These are phyloP conservation scores for Plusia festucae DNA, from an alignment of 2,888 invertebrate species.

Conservation along the genomic window DNA sequence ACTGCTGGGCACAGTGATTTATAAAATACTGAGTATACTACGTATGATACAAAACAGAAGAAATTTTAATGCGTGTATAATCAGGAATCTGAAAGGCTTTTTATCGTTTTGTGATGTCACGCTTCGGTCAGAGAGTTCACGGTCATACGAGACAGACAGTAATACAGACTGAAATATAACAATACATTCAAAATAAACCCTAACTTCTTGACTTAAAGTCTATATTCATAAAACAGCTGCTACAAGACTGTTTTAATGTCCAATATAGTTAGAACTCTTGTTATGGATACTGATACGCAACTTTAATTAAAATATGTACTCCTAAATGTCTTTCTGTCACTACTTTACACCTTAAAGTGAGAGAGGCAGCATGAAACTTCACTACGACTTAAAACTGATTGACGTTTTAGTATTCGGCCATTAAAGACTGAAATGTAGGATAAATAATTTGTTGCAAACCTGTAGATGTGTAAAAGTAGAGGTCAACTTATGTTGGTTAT, in stretches of 20 bases:
- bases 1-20: no score
- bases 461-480: neutral
- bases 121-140: constrained; percentile 50
- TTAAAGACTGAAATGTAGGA: neutral
- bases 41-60: neutral
- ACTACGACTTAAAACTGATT: neutral
- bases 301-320: neutral
- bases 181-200: constrained; percentile 2
- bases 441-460: no score
- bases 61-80: constrained; percentile 33
- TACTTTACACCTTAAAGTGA: no score
- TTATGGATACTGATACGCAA: neutral
- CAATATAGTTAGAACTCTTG: constrained; percentile 6
- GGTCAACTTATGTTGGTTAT: constrained; percentile 25
- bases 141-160: constrained; percentile 38
- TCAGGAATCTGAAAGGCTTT: constrained; percentile 36
- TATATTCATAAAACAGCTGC: neutral
- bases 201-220: rapidly evolving
- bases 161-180: constrained; percentile 30
- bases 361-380: neutral
- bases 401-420: neutral
- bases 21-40: no score
- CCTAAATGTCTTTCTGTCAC: neutral
- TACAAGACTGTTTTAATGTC: constrained; percentile 8
- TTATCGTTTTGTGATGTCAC: constrained; percentile 47